Evolutionary conservation across 2,113 vertebrate genomes (phyloP), one percentile per base, ranked within the genome.

Genomic region (Empidonax traillii): DNA sequence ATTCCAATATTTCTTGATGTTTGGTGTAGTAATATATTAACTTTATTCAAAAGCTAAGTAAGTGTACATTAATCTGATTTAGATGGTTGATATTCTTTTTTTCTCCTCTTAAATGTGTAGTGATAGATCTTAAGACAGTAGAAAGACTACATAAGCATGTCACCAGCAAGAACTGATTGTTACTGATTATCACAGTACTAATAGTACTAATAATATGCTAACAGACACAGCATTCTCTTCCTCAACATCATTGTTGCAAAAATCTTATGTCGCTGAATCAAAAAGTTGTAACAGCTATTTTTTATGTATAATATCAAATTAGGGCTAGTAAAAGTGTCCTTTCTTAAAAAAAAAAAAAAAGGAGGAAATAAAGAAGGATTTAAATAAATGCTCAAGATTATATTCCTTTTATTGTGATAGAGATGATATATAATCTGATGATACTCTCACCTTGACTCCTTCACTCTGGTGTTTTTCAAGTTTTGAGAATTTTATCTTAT

Each of bases 401-500:
- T 77, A 77, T 86, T 94, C 30, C 19, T 91, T 76, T 86, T 82
- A 72, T 63, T 73, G 77, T 85, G 66, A n/a, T 59, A 75, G 59
- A 89, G 65, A 81, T 92, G 13, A 83, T 83, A 55, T 76, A 35
- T 73, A 85, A 87, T 89, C 80, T 89, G 61, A 91, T 74, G 59
- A 69, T 91, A 61, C 56, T 93, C 90, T 97, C 92, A 96, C 90
- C 90, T 91, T 96, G 92, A 91, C 87, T 90, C 73, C 78, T 90
- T 92, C 28, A 44, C 52, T 96, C 83, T 41, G 71, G 59, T 84
- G 79, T 86, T 94, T 96, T 94, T 90, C 68, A 93, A 91, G 72
- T 94, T 96, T 79, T 81, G 66, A 85, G 92, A 81, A 92, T 96
- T 97, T 97, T 71, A 84, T 95, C 63, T 93, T 95, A 67, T 16